phyloP scores from a whole-genome alignment of 2,888 invertebrate genomes.

The Phymatocera aterrima region DNA sequence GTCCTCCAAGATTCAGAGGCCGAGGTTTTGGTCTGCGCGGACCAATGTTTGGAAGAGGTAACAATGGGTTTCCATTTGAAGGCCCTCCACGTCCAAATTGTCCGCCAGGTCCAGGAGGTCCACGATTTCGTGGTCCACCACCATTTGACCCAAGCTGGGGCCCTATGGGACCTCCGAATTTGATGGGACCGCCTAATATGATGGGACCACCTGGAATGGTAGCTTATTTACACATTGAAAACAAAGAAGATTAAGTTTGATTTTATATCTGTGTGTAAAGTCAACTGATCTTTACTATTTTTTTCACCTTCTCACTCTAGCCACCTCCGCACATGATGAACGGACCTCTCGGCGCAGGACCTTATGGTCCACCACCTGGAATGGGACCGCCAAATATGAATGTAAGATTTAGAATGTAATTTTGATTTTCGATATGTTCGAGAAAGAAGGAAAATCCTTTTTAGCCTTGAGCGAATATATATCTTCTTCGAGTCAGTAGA shows the following conservation, averaged over 20 bases:
- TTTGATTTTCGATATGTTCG: not conserved
- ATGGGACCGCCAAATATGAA: conserved; percentile 76
- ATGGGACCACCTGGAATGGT: conserved; percentile 76
- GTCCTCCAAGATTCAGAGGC: conserved; percentile 82
- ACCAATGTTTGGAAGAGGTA: conserved; percentile 75
- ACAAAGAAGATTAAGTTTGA: not conserved
- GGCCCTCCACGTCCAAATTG: conserved; percentile 76
- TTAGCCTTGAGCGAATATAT: not conserved
- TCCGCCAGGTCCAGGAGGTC: conserved; percentile 72
- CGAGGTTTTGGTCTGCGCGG: conserved; percentile 79
- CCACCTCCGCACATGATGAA: conserved; percentile 74
- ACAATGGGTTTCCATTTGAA: conserved; percentile 75
- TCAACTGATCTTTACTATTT: not conserved
- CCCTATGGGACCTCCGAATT: conserved; percentile 77
- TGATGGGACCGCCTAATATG: conserved; percentile 63
- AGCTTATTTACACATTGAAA: conserved; percentile 48
- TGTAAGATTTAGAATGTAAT: conserved; percentile 44
- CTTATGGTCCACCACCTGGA: conserved; percentile 76
- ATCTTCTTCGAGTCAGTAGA: not conserved
- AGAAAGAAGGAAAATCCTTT: not conserved
- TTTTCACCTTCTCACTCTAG: conserved; percentile 54
- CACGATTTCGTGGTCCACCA: conserved; percentile 77
- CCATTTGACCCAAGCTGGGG: conserved; percentile 85
- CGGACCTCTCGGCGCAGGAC: conserved; percentile 70
- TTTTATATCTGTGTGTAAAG: conserved; percentile 15